Percentiles rank a stretch among this genome's conserved stretches.
phyloP scores from a whole-genome alignment of 1,140 invertebrate genomes.

The Berghia stephanieae region DNA sequence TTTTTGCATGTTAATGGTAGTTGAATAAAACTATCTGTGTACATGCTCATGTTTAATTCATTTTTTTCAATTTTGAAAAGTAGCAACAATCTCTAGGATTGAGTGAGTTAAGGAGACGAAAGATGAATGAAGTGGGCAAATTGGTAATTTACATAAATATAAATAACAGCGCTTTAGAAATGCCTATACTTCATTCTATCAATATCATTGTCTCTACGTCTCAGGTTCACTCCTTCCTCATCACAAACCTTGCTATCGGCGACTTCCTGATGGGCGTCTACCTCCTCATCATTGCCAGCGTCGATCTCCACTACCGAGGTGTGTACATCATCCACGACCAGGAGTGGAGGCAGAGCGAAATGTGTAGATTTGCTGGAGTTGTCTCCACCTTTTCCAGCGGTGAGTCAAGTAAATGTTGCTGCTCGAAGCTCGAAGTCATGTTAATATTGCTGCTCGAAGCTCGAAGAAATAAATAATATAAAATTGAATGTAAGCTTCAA shows the following conservation, averaged over 20 bases:
- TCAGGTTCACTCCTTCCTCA: slow-evolving; percentile 73
- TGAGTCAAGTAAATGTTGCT: slow-evolving; percentile 68
- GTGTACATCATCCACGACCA: slow-evolving; percentile 70
- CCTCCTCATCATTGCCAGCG: slow-evolving; percentile 70
- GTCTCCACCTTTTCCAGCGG: slow-evolving; percentile 75
- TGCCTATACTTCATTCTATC: neutral
- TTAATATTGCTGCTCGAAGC: no score
- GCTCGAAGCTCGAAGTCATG: no score
- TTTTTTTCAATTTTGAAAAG: no score
- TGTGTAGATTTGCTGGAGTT: slow-evolving; percentile 73
- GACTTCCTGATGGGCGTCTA: slow-evolving; percentile 72
- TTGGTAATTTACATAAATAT: neutral
- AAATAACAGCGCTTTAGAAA: neutral
- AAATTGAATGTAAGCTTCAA: no score
- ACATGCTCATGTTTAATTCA: no score
- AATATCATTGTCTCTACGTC: slow-evolving; percentile 28
- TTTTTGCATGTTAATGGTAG: no score
- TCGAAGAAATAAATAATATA: no score
- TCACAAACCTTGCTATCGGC: slow-evolving; percentile 73
- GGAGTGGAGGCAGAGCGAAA: slow-evolving; percentile 68
- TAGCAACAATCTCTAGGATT: no score
- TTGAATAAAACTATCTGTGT: no score
- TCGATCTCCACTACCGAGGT: slow-evolving; percentile 70
- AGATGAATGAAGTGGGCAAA: neutral
- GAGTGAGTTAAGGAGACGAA: no score